Percentiles rank a stretch among this genome's conserved stretches.
phyloP scores from a whole-genome alignment of 2,797 vertebrate genomes.

The Fistularia tabacaria region DNA sequence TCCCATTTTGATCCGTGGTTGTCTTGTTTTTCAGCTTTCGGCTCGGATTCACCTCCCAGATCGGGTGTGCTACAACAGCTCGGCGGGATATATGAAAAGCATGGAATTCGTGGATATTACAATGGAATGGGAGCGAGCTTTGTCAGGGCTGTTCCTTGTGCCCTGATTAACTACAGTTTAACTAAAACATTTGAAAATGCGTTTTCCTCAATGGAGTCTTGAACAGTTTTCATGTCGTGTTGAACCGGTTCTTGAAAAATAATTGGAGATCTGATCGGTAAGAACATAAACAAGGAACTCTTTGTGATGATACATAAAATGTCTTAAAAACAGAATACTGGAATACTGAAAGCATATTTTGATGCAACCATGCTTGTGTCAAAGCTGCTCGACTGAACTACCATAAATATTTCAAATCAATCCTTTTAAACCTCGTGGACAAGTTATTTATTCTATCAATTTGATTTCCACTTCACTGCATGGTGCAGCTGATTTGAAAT shows the following conservation, averaged over 20 bases:
- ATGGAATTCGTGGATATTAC: constrained; percentile 72
- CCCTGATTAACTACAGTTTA: constrained; percentile 73
- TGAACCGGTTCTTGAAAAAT: not conserved
- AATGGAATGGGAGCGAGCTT: constrained; percentile 77
- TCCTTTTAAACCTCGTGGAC: too few relatives aligned
- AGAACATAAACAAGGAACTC: too few relatives aligned
- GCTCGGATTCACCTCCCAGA: constrained; percentile 39
- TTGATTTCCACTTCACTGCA: too few relatives aligned
- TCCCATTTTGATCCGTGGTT: constrained; percentile 4
- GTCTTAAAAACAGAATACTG: too few relatives aligned
- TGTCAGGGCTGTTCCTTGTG: constrained; percentile 72
- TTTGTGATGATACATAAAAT: too few relatives aligned
- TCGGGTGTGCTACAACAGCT: constrained; percentile 59
- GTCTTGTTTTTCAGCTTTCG: constrained; percentile 68
- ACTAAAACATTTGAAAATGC: constrained; percentile 66
- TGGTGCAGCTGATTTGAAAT: too few relatives aligned
- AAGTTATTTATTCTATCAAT: too few relatives aligned
- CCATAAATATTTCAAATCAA: too few relatives aligned
- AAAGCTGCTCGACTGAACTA: too few relatives aligned
- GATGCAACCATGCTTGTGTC: too few relatives aligned
- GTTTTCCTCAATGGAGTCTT: constrained; percentile 52
- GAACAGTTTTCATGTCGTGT: constrained; percentile 5
- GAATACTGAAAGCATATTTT: too few relatives aligned
- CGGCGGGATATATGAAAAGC: constrained; percentile 62
- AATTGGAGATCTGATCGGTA: not conserved